Base-by-base conservation (phyloP, 2,797 vertebrate species). In the Loris lydekkerianus region DNA sequence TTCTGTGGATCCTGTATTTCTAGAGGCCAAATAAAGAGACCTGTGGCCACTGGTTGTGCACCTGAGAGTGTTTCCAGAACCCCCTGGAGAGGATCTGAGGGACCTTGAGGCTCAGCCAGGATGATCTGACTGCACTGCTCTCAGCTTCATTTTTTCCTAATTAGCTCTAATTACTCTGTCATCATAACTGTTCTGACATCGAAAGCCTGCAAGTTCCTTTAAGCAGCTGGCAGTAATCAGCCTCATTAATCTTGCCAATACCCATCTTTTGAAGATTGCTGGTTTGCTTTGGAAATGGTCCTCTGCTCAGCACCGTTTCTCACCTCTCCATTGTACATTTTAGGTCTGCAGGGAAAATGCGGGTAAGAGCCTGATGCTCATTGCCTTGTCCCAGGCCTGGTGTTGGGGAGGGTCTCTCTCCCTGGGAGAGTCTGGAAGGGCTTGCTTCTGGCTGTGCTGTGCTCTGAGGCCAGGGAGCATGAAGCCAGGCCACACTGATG, bases 141-240 rank as follows among this genome's bases (percentile, higher is more conserved):
- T 92, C 77, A 72, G 95, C 81, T 89, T 94, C 80, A 17, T 93
- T 95, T 93, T 97, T 94, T 93, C 96, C 94, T 96, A 97, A 97
- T 97, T 95, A 96, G 87, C 91, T 97, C 94, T 97, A 96, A 97
- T 95, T 93, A 89, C 96, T 96, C 94, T 95, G 92, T 97, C 94
- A 93, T 95, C 95, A 86, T 89, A 93, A 94, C 92, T 40, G 84
- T 70, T 93, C 94, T 93, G 96, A 96, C 90, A 96, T 90, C 7
- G 15, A 93, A 95, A 89, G 85, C 34, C 94, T 95, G 92, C 61
- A 86, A 60, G 93, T 93, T 90, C 91, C 85, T 96, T 94, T 67
- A 83, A 95, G 95, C 96, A 95, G 96, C 94, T 96, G 96, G 95
- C 90, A 84, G 88, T 94, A 89, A 95, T 93, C 34, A 17, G 91